A percentile compares a stretch with the other conserved stretches of the same genome.
These are phyloP conservation scores for Drosophila pandora DNA, from an alignment of 1,140 invertebrate genomes.

Conservation along the genomic window DNA sequence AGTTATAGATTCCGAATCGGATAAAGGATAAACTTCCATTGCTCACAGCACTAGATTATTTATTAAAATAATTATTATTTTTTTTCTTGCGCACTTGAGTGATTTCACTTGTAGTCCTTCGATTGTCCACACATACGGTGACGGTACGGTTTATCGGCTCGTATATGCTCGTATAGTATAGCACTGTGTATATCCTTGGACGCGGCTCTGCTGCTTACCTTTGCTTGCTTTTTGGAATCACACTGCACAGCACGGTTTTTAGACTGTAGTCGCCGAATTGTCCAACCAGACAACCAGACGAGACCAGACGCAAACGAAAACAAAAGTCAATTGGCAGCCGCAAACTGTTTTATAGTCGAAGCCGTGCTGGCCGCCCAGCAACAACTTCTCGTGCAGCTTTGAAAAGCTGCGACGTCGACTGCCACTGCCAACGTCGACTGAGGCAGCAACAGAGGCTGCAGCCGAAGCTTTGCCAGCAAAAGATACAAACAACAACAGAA, in stretches of 20 bases:
- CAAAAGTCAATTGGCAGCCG: slow-evolving; percentile 75
- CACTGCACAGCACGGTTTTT: slow-evolving; percentile 44
- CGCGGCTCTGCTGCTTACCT: slow-evolving; percentile 63
- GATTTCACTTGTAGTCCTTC: slow-evolving; percentile 40
- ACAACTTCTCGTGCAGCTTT: slow-evolving; percentile 43
- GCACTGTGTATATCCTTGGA: slow-evolving; percentile 66
- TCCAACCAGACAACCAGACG: slow-evolving; percentile 76
- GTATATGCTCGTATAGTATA: background rate
- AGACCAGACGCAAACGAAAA: slow-evolving; percentile 82
- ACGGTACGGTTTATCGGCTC: background rate
- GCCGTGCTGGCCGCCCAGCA: slow-evolving; percentile 27
- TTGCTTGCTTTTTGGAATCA: slow-evolving; percentile 53
- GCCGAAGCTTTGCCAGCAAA: slow-evolving; percentile 23
- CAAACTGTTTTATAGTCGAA: slow-evolving; percentile 75
- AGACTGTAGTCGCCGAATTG: slow-evolving; percentile 59
- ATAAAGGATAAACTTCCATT: slow-evolving; percentile 25
- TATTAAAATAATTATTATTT: slow-evolving; percentile 20
- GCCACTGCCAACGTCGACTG: slow-evolving; percentile 11
- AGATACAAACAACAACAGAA: background rate
- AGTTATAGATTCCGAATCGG: slow-evolving; percentile 3
- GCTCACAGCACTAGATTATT: slow-evolving; percentile 40
- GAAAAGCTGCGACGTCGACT: slow-evolving; percentile 31
- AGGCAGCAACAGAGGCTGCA: slow-evolving; percentile 23
- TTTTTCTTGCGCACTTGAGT: slow-evolving; percentile 26
- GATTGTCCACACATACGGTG: slow-evolving; percentile 38